A percentile compares a stretch with the other conserved stretches of the same genome.
Conservation (phyloP, 2,797 vertebrate genomes). For the Brachymystax lenok region DNA sequence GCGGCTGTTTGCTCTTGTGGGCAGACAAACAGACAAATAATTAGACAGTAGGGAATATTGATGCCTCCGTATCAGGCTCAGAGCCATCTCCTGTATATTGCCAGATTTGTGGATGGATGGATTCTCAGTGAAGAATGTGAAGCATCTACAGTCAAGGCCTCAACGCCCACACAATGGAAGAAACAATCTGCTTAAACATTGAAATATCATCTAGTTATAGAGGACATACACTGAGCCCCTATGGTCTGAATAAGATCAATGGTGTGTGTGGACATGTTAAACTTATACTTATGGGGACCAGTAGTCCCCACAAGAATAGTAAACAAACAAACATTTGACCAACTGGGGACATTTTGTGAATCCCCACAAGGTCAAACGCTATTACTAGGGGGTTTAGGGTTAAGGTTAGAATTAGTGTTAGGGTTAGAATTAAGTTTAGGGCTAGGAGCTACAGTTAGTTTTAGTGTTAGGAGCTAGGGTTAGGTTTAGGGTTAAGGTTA, state of each 20-base stretch:
- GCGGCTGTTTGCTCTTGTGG: slow-evolving; percentile 15
- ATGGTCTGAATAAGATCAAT: background rate
- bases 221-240: background rate
- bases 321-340: no score
- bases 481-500: no score
- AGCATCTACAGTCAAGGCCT: slow-evolving; percentile 10
- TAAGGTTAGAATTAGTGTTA: no score
- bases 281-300: no score
- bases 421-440: no score
- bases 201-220: background rate
- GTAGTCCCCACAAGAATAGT: no score
- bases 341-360: no score
- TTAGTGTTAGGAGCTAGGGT: no score
- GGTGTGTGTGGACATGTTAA: background rate
- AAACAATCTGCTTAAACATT: background rate
- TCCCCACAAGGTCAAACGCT: no score
- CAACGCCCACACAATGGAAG: slow-evolving; percentile 29
- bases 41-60: slow-evolving; percentile 37
- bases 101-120: slow-evolving; percentile 28
- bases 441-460: no score
- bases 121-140: no score
- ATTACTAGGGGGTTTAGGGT: no score
- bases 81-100: slow-evolving; percentile 20
- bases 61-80: slow-evolving; percentile 21
- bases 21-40: slow-evolving; percentile 46